Conservation (phyloP, 2,113 vertebrate genomes). For the Sclerurus mexicanus region DNA sequence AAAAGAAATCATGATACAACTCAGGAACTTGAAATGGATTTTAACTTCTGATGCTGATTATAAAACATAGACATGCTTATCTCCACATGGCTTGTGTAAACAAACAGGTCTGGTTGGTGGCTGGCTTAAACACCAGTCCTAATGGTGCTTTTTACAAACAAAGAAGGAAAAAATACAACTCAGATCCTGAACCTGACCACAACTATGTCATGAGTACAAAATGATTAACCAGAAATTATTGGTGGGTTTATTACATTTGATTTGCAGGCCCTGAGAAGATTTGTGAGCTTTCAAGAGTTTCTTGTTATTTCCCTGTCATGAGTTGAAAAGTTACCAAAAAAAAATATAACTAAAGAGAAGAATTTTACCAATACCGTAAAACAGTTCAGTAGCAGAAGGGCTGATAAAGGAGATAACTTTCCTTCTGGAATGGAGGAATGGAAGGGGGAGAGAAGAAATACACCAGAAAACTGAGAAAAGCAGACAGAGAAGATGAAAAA, state of each 20-base stretch:
- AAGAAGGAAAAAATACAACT: background rate
- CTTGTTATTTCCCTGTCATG: background rate
- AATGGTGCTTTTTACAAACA: background rate
- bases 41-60: background rate
- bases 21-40: background rate
- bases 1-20: background rate
- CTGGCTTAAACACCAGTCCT: background rate
- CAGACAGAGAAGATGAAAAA: background rate
- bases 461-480: background rate
- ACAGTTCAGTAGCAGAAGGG: background rate
- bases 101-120: background rate
- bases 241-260: background rate
- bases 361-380: background rate
- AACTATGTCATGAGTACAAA: background rate
- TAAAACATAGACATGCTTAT: background rate
- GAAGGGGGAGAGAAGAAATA: background rate
- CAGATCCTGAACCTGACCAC: rapidly evolving
- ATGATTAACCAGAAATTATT: background rate
- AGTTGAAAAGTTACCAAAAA: background rate
- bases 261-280: background rate
- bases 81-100: background rate
- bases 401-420: background rate
- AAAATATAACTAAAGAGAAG: background rate
- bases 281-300: background rate
- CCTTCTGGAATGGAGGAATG: background rate